Evolutionary conservation across 1,140 invertebrate genomes (phyloP).

Genomic region (Cataglyphis hispanica): DNA sequence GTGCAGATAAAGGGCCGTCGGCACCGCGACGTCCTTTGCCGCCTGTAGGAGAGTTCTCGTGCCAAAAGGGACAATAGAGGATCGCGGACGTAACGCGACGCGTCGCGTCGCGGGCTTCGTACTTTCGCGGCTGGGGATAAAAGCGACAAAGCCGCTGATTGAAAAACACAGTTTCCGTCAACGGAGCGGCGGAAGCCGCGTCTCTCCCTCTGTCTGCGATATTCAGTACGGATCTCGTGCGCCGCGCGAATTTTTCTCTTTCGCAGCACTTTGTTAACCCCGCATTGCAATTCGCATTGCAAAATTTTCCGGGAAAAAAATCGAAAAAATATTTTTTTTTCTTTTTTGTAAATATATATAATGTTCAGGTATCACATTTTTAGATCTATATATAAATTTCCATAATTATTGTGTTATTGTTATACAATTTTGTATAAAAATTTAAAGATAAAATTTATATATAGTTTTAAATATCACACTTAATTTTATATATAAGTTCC

Average conservation of each 20-base stretch:
- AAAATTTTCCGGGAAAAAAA: neutral
- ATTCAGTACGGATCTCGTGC: conserved; percentile 42
- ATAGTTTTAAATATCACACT: neutral
- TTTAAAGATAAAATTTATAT: no score
- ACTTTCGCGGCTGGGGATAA: conserved; percentile 72
- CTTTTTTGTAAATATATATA: neutral
- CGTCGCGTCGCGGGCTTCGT: conserved; percentile 54
- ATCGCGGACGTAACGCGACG: conserved; percentile 32
- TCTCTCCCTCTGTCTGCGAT: conserved; percentile 28
- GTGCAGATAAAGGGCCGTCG: conserved; percentile 64
- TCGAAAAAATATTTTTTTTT: conserved; percentile 9
- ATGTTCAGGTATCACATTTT: neutral
- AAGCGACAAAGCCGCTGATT: conserved; percentile 71
- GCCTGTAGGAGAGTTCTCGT: conserved; percentile 62
- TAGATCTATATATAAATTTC: neutral
- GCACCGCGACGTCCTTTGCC: conserved; percentile 26
- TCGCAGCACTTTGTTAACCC: conserved; percentile 47
- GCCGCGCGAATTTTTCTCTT: conserved; percentile 40
- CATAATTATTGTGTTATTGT: neutral
- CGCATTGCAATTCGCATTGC: neutral
- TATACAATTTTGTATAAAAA: neutral
- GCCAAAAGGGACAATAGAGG: conserved; percentile 64
- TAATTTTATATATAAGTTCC: neutral
- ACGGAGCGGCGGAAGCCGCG: conserved; percentile 48
- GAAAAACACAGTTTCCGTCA: conserved; percentile 69